Base-by-base conservation (phyloP, 2,113 vertebrate genomes). In the Halichoerus grypus region DNA sequence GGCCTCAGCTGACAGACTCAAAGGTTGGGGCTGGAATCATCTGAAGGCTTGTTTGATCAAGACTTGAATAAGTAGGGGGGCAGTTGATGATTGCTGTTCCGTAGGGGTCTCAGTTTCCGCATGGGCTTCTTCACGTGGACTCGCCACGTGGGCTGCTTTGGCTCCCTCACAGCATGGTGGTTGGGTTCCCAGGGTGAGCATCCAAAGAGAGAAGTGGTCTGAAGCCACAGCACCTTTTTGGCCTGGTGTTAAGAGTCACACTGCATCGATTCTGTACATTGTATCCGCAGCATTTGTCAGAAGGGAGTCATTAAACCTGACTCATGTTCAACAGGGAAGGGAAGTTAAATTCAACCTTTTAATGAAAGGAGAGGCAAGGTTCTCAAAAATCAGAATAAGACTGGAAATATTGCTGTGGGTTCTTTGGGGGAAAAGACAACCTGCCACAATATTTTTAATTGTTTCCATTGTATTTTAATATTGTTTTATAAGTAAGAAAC, bases 41-140 rank as follows among this genome's bases (percentile, higher is more conserved):
- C 26, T 7, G 6, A 72, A 65, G 61, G 24, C 36, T 71, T 42
- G 21, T 33, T 91, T 36, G n/a, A 4, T 76, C 24, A 65, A 4
- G 49, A 15, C n/a, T 49, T 49, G 74, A 46, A 77, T 77, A 77
- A 31, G 42, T 28, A 49, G 42, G 14, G 63, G 61, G 69, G 19
- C 5, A 19, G 36, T 3, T 33, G 28, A 10, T 11, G n/a, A 19
- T 91, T 85, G 84, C 65, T 42, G 1, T 39, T 83, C 57, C 24
- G 42, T 0, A 3, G 22, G 1, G 19, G 36, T 16, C 28, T 88
- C 8, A 0, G 42, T 39, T 89, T 13, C 14, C 18, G 15, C 3
- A 0, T 11, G 19, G 53, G 33, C 1, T 22, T 71, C 77, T 22
- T 12, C 55, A 36, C 3, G 65, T 49, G 57, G 88, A 22, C 22